These are phyloP conservation scores for Hephaestus fuliginosus DNA, from an alignment of 2,797 vertebrate species.

Conservation along the genomic window DNA sequence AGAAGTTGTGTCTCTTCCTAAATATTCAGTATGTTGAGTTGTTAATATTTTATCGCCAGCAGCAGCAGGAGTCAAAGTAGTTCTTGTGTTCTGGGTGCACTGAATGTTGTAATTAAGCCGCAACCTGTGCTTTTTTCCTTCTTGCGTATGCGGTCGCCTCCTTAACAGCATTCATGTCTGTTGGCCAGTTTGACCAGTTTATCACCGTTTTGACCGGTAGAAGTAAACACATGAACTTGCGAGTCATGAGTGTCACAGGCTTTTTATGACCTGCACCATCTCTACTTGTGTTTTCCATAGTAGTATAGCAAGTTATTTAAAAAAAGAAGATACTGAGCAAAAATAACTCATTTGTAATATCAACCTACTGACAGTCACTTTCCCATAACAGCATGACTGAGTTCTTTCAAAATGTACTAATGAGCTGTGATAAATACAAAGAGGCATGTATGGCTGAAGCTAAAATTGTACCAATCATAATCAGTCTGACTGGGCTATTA, in stretches of 20 bases:
- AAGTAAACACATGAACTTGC: slow-evolving; percentile 50
- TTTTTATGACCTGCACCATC: slow-evolving; percentile 33
- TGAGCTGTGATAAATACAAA: slow-evolving; percentile 16
- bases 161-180: slow-evolving; percentile 36
- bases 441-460: slow-evolving; percentile 17
- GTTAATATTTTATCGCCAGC: slow-evolving; percentile 45
- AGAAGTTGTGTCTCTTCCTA: slow-evolving; percentile 26
- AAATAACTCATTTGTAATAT: slow-evolving; percentile 52
- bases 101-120: slow-evolving; percentile 34
- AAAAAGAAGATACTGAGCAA: slow-evolving; percentile 15
- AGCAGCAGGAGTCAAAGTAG: slow-evolving; percentile 27
- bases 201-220: slow-evolving; percentile 45
- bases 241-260: neutral
- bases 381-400: slow-evolving; percentile 49
- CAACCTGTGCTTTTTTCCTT: slow-evolving; percentile 31
- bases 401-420: slow-evolving; percentile 42
- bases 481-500: slow-evolving; percentile 38
- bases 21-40: slow-evolving; percentile 58
- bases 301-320: slow-evolving; percentile 26
- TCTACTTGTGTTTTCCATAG: slow-evolving; percentile 24
- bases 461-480: slow-evolving; percentile 56
- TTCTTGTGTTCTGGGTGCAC: slow-evolving; percentile 15
- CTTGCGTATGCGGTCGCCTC: slow-evolving; percentile 3
- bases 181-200: slow-evolving; percentile 41
- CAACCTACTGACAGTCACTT: slow-evolving; percentile 35